A percentile compares a stretch with the other conserved stretches of the same genome.
These are phyloP conservation scores for Myotis planiceps DNA, from an alignment of 2,797 vertebrate species.

Conservation along the genomic window DNA sequence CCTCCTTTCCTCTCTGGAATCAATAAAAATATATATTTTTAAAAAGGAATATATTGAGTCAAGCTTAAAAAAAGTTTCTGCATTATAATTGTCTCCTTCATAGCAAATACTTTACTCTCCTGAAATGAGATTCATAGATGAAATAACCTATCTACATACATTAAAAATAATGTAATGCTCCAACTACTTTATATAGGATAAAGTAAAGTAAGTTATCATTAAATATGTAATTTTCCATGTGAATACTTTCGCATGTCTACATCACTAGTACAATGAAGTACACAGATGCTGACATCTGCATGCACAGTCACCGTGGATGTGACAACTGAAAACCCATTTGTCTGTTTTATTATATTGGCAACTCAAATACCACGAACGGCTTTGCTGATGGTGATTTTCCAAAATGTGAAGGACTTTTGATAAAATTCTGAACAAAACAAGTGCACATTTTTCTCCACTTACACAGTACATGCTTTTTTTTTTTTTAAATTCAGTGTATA, in stretches of 20 bases:
- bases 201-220: background rate
- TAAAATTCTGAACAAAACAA: background rate
- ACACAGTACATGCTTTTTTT: background rate
- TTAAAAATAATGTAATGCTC: background rate
- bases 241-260: background rate
- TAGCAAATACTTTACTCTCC: background rate
- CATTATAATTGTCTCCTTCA: background rate
- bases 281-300: background rate
- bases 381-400: conserved; percentile 5
- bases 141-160: background rate
- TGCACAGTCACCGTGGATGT: background rate
- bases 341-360: background rate
- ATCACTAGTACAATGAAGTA: background rate
- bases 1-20: background rate
- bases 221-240: background rate
- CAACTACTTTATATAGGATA: background rate
- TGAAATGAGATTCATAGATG: conserved; percentile 8
- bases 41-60: background rate
- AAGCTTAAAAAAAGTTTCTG: background rate
- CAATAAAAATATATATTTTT: too few relatives aligned
- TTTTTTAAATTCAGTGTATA: background rate
- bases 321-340: background rate
- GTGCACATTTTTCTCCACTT: background rate
- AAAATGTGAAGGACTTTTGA: background rate
- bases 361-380: background rate